Evolutionary conservation across 1,140 invertebrate species (phyloP), one percentile per base, ranked within the genome.

Genomic region (Spodoptera frugiperda): DNA sequence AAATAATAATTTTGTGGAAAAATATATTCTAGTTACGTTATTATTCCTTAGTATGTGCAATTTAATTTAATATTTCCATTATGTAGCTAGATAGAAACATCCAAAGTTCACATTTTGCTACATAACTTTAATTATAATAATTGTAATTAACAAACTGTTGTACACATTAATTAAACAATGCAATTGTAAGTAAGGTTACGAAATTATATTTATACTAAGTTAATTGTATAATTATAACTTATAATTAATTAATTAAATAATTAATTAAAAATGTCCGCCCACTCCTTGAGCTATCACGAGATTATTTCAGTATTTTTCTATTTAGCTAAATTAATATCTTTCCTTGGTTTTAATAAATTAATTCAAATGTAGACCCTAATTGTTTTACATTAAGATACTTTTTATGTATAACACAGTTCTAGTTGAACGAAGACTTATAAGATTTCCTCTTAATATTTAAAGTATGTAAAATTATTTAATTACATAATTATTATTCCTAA

Each of bases 251-350:
- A 48, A 48, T 10, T 55, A 48, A 14, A 1, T 25, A 48, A 21
- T 48, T 57, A 72, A 48, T 55, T 72, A 72, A 72, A 33, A 44
- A 72, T 17, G 57, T 72, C 68, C 68, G 68, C 68, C 68, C 68
- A 72, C 51, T 72, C 54, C 53, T 57, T 57, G 68, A 57, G 39
- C 19, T 72, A 21, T 12, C 30, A 51, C 3, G 21, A 67, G n/a
- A 67, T 44, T 61, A 17, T 61, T 61, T 44, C 9, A 44, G 15
- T 53, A 53, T 19, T 53, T 53, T 5, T 17, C 2, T 17, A 17
- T 53, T 19, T 17, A 53, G 15, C n/a, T 53, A 53, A 53, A 53
- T 53, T 17, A 14, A 53, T 19, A 53, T 15, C 6, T 9, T 10
- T 39, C 9, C 33, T 39, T 39, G 33, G 2, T 39, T 39, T 39